Conservation (phyloP, 2,797 vertebrate species). For the Helostoma temminkii region DNA sequence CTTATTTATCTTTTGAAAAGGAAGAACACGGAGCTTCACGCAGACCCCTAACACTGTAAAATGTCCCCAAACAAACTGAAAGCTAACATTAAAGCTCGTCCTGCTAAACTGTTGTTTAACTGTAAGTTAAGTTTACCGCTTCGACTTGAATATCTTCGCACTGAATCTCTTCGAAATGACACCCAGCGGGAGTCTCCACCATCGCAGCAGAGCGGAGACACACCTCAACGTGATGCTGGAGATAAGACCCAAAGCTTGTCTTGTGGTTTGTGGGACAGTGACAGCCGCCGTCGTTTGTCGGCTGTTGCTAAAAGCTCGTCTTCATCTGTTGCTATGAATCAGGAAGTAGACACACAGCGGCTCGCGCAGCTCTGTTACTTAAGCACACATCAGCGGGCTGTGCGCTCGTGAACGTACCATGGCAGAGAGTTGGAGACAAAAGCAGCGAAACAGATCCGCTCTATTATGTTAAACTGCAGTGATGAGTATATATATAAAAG, state of each 20-base stretch:
- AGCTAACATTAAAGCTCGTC: not conserved
- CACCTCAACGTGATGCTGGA: constrained; percentile 1
- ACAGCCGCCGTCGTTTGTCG: not conserved
- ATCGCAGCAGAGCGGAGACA: constrained; percentile 68
- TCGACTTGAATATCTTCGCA: constrained; percentile 94
- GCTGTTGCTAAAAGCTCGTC: constrained; percentile 11
- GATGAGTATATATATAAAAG: too few relatives aligned
- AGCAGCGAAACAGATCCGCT: not conserved
- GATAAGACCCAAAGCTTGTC: not conserved
- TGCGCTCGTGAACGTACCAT: constrained; percentile 27
- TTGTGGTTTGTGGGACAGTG: not conserved
- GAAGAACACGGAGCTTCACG: not conserved
- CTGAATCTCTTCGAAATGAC: constrained; percentile 94
- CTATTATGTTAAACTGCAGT: not conserved
- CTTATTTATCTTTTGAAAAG: not conserved
- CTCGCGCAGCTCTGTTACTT: constrained; percentile 1
- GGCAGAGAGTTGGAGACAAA: accelerated
- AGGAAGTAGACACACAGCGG: constrained; percentile 59
- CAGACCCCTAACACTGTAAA: not conserved
- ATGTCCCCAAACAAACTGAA: too few relatives aligned
- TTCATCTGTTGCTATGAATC: constrained; percentile 56
- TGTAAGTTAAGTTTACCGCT: constrained; percentile 85
- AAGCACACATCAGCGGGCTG: not conserved
- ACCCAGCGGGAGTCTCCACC: constrained; percentile 90
- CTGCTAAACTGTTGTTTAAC: not conserved